Percentiles rank a stretch among this genome's conserved stretches.
These are phyloP conservation scores for Xylocampa areola DNA, from an alignment of 2,888 invertebrate species.

Conservation along the genomic window DNA sequence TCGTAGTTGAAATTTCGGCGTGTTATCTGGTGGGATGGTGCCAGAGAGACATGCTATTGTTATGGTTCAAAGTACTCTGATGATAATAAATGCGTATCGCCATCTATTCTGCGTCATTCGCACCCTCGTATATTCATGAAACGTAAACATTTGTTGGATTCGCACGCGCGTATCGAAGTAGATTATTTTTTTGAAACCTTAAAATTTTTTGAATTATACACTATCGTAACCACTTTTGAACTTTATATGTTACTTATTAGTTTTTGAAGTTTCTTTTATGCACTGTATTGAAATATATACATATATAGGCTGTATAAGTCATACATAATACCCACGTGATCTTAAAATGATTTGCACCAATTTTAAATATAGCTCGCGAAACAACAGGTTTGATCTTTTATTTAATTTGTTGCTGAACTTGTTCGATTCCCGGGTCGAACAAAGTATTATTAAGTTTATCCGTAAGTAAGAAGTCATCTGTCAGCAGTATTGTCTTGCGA, in stretches of 20 bases:
- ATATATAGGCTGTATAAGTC: no score
- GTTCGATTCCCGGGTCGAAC: constrained; percentile 8
- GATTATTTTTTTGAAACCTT: no score
- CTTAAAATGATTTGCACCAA: no score
- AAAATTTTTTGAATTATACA: no score
- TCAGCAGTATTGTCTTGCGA: constrained; percentile 2
- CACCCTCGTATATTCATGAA: constrained; percentile 53
- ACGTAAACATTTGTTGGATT: constrained; percentile 64
- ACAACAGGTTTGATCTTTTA: no score
- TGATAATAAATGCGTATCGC: constrained; percentile 60
- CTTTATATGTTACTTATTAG: no score
- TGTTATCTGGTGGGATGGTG: constrained; percentile 43
- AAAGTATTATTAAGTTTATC: constrained; percentile 40
- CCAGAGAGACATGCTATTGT: constrained; percentile 53
- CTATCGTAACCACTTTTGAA: no score
- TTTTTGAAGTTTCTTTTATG: no score
- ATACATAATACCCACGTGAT: no score
- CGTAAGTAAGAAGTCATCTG: constrained; percentile 3
- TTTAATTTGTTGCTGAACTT: no score
- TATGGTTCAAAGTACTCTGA: constrained; percentile 66
- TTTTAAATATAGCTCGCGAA: no score
- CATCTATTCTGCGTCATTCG: constrained; percentile 67
- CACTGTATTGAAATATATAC: no score
- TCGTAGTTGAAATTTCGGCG: constrained; percentile 35
- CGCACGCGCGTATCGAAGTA: constrained; percentile 26